Conservation (phyloP, 1,140 invertebrate species). For the Lanistes nyassanus region DNA sequence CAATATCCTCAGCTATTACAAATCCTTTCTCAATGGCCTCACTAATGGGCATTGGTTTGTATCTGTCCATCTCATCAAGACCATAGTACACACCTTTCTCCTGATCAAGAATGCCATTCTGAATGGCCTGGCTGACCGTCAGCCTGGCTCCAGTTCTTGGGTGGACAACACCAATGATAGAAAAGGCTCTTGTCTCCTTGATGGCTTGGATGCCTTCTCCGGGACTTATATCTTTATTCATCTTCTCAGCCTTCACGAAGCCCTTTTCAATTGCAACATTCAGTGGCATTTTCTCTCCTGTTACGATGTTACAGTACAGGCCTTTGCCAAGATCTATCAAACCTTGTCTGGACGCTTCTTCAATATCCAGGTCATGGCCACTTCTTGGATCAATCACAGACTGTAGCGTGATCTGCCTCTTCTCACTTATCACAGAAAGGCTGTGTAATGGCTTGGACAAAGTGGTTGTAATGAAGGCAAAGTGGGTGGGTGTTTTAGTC, state of each 20-base stretch:
- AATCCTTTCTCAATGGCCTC: slow-evolving; percentile 79
- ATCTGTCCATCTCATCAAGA: slow-evolving; percentile 47
- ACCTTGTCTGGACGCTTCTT: slow-evolving; percentile 77
- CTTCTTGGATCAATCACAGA: slow-evolving; percentile 84
- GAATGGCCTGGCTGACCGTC: slow-evolving; percentile 84
- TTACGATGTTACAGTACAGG: slow-evolving; percentile 81
- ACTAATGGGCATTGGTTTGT: slow-evolving; percentile 75
- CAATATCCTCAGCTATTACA: slow-evolving; percentile 57
- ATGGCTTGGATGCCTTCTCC: slow-evolving; percentile 41
- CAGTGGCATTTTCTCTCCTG: slow-evolving; percentile 76
- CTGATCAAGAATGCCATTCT: slow-evolving; percentile 85
- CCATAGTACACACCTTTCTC: slow-evolving; percentile 72
- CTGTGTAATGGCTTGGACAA: slow-evolving; percentile 54
- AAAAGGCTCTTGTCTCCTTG: slow-evolving; percentile 62
- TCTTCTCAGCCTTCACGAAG: slow-evolving; percentile 51
- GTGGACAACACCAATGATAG: slow-evolving; percentile 78
- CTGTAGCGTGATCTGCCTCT: slow-evolving; percentile 62
- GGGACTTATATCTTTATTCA: slow-evolving; percentile 37
- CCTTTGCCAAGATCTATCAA: slow-evolving; percentile 72
- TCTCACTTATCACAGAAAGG: slow-evolving; percentile 54
- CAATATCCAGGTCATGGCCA: slow-evolving; percentile 81
- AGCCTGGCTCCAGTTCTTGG: slow-evolving; percentile 83
- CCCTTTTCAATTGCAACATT: slow-evolving; percentile 79
- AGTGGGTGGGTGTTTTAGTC: slow-evolving; percentile 51
- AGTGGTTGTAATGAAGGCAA: slow-evolving; percentile 58